Percentiles rank a stretch among this genome's conserved stretches.
phyloP scores from a whole-genome alignment of 2,888 invertebrate species.

The Lithophane semibrunnea region DNA sequence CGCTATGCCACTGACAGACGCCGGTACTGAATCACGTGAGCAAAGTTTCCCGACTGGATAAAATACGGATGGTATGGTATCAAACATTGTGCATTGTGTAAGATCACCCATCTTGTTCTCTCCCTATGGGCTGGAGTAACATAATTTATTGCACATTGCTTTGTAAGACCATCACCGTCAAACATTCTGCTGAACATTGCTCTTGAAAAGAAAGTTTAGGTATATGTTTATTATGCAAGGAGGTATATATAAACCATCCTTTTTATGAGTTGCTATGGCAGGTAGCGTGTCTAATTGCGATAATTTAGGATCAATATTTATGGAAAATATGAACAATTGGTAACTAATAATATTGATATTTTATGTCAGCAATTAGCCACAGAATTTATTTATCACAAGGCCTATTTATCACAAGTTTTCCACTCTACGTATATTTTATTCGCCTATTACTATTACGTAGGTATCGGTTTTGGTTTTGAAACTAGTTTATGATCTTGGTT shows the following conservation, averaged over 20 bases:
- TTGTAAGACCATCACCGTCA: no score
- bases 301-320: neutral
- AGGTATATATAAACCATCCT: no score
- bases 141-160: no score
- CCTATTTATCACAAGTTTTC: no score
- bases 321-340: slow-evolving; percentile 6
- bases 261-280: neutral
- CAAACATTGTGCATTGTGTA: neutral
- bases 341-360: neutral
- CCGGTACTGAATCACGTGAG: neutral
- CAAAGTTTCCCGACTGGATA: neutral
- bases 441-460: neutral
- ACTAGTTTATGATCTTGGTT: neutral
- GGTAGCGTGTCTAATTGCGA: neutral
- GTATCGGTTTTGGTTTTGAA: neutral
- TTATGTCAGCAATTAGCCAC: slow-evolving; percentile 1
- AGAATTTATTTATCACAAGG: neutral
- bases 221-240: no score
- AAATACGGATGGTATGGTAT: neutral
- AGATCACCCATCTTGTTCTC: no score
- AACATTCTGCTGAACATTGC: no score
- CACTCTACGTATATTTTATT: no score
- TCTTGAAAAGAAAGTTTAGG: no score
- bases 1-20: neutral
- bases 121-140: no score